phyloP scores from a whole-genome alignment of 2,888 invertebrate genomes.

The Tipula vernalis region DNA sequence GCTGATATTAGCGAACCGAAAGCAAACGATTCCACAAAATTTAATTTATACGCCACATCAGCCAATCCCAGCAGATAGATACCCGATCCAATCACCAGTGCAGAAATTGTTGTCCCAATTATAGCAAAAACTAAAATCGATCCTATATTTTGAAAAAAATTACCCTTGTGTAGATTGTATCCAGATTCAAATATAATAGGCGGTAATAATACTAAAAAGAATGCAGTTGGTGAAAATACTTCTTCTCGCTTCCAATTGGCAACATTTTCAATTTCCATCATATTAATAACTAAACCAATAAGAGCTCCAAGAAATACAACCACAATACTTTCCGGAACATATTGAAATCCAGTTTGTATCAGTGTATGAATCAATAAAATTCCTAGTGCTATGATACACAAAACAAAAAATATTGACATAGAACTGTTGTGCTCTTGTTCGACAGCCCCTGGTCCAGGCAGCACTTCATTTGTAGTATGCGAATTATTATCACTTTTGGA shows the following conservation, averaged over 20 bases:
- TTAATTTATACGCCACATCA: conserved; percentile 79
- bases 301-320: conserved; percentile 90
- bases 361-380: conserved; percentile 90
- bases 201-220: conserved; percentile 90
- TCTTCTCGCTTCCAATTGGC: conserved; percentile 96
- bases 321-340: conserved; percentile 94
- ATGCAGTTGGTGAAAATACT: conserved; percentile 95
- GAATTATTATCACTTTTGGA: background rate
- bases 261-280: conserved; percentile 69
- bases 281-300: conserved; percentile 80
- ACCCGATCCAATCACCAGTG: conserved; percentile 92
- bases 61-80: conserved; percentile 89
- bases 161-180: conserved; percentile 96
- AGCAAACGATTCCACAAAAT: conserved; percentile 95
- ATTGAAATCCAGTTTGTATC: conserved; percentile 91
- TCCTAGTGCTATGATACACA: conserved; percentile 87
- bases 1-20: conserved; percentile 97
- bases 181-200: conserved; percentile 99
- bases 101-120: conserved; percentile 92
- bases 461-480: conserved; percentile 14
- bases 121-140: conserved; percentile 97
- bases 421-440: conserved; percentile 95
- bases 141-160: conserved; percentile 95
- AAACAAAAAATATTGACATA: conserved; percentile 94
- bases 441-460: conserved; percentile 82